These are phyloP conservation scores for Gadopsis bispinosus DNA, from an alignment of 2,797 vertebrate species.

Conservation along the genomic window DNA sequence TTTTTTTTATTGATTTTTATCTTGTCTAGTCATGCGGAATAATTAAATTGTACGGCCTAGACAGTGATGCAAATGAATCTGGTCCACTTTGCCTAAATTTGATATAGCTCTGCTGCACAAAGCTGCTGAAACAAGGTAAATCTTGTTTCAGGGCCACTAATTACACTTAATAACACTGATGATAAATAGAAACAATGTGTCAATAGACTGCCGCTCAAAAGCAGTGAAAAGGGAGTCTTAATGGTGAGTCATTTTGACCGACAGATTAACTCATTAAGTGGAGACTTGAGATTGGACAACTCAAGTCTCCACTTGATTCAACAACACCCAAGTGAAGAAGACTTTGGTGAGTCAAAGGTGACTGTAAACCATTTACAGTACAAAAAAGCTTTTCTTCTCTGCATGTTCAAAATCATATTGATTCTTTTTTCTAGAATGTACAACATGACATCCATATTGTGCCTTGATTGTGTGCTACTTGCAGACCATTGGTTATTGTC, in stretches of 20 bases:
- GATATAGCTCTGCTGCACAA: conserved; percentile 3
- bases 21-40: neutral
- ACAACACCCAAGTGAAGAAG: conserved; percentile 36
- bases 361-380: neutral
- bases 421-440: neutral
- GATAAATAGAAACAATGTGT: neutral
- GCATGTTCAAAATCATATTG: neutral
- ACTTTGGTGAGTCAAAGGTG: neutral
- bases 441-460: neutral
- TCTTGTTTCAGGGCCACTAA: neutral
- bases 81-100: conserved; percentile 13
- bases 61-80: neutral
- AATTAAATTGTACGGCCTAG: neutral
- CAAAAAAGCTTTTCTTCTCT: neutral
- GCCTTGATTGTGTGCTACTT: neutral
- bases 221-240: neutral
- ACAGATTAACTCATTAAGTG: neutral
- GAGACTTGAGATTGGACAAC: neutral
- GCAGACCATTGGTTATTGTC: conserved; percentile 10
- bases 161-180: neutral
- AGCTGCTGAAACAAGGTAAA: neutral
- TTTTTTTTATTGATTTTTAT: neutral
- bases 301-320: conserved; percentile 45
- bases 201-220: conserved; percentile 13
- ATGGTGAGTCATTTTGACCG: conserved; percentile 21